These are phyloP conservation scores for Etheostoma spectabile DNA, from an alignment of 2,113 vertebrate genomes.

Conservation along the genomic window DNA sequence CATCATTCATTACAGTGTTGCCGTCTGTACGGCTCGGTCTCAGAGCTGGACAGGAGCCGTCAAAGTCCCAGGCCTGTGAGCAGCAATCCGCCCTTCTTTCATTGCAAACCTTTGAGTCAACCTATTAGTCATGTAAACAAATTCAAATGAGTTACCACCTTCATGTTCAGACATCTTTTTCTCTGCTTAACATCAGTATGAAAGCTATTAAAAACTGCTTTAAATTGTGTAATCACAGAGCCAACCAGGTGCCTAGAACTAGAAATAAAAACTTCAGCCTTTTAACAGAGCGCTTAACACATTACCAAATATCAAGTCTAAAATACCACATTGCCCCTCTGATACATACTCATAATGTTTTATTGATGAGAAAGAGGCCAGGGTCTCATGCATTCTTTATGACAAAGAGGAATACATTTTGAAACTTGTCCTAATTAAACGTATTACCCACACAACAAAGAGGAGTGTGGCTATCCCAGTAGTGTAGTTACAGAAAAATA, in stretches of 20 bases:
- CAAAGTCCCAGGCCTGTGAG: slow-evolving; percentile 32
- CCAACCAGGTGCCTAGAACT: background rate
- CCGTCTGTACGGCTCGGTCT: slow-evolving; percentile 43
- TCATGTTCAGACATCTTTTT: slow-evolving; percentile 53
- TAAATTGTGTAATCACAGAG: background rate
- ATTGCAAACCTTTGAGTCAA: slow-evolving; percentile 17
- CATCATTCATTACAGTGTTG: slow-evolving; percentile 66
- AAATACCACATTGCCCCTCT: slow-evolving; percentile 25
- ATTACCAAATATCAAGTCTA: slow-evolving; percentile 9
- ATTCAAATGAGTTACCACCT: slow-evolving; percentile 33
- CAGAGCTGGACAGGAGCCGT: slow-evolving; percentile 11
- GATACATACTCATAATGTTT: slow-evolving; percentile 43
- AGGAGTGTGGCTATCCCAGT: background rate
- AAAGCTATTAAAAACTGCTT: slow-evolving; percentile 12
- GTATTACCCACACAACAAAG: slow-evolving; percentile 36
- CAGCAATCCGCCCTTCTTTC: slow-evolving; percentile 13
- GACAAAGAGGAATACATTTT: slow-evolving; percentile 23
- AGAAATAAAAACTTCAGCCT: background rate
- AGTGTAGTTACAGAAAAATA: slow-evolving; percentile 10
- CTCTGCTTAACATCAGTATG: background rate
- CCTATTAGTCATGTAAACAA: slow-evolving; percentile 33
- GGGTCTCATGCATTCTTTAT: slow-evolving; percentile 65
- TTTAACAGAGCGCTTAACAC: slow-evolving; percentile 8
- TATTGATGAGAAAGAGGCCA: slow-evolving; percentile 48
- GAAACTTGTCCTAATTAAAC: slow-evolving; percentile 48